Evolutionary conservation across 2,797 vertebrate species (phyloP).

Genomic region (Limnodromus scolopaceus): DNA sequence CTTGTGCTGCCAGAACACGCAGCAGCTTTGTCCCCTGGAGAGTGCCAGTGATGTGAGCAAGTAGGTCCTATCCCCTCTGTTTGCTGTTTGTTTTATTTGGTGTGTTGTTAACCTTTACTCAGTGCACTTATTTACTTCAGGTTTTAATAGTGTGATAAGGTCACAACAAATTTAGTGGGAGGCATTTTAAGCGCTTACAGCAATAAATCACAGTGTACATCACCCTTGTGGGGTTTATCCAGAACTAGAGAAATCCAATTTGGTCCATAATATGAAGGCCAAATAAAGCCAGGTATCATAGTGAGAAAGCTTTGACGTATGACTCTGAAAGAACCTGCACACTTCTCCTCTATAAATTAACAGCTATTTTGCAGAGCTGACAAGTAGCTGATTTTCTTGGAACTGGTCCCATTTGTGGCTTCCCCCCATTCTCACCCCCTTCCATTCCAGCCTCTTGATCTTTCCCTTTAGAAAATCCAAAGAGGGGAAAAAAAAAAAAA

Average conservation of each 20-base stretch:
- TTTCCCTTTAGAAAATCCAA: conserved; percentile 42
- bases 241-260: conserved; percentile 74
- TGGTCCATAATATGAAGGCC: conserved; percentile 61
- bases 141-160: conserved; percentile 60
- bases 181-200: conserved; percentile 68
- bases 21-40: not conserved
- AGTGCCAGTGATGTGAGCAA: not conserved
- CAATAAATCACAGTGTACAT: conserved; percentile 71
- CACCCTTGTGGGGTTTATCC: conserved; percentile 20
- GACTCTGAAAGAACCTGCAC: conserved; percentile 31
- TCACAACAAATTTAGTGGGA: conserved; percentile 69
- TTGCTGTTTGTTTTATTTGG: conserved; percentile 68
- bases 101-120: conserved; percentile 71
- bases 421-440: not conserved
- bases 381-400: conserved; percentile 70
- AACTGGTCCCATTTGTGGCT: conserved; percentile 58
- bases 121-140: conserved; percentile 60
- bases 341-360: conserved; percentile 72
- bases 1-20: not conserved
- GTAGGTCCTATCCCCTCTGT: not conserved
- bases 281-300: conserved; percentile 44
- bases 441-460: conserved; percentile 44
- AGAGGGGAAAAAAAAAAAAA: conserved; percentile 2
- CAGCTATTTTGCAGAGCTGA: conserved; percentile 67
- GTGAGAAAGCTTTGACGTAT: conserved; percentile 68